Percentiles rank a stretch among this genome's conserved stretches.
Evolutionary conservation across 2,888 invertebrate genomes (phyloP).

Genomic region (Plebejus melissa): DNA sequence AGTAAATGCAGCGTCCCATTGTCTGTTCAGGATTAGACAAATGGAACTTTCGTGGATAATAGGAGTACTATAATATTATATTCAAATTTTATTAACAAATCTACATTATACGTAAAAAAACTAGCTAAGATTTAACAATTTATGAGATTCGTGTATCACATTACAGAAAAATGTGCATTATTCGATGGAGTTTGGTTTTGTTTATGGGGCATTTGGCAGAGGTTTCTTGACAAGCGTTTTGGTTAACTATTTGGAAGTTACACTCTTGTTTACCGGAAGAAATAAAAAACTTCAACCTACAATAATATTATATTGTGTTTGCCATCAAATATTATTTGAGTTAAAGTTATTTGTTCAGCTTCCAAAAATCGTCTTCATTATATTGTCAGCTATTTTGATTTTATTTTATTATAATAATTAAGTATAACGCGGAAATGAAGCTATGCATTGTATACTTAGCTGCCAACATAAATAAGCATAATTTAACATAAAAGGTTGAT

Average conservation of each 20-base stretch:
- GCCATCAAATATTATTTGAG: background rate
- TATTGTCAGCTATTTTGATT: background rate
- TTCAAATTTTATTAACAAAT: conserved; percentile 22
- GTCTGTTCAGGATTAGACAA: background rate
- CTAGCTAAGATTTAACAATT: conserved; percentile 21
- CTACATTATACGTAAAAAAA: conserved; percentile 26
- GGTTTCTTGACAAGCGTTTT: conserved; percentile 6
- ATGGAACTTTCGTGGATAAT: background rate
- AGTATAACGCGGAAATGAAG: background rate
- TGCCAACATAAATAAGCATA: background rate
- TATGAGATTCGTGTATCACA: conserved; percentile 26
- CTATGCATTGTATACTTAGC: background rate
- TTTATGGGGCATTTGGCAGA: conserved; percentile 20
- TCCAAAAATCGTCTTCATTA: background rate
- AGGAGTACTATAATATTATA: conserved; percentile 8
- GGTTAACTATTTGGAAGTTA: conserved; percentile 1
- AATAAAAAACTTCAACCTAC: background rate
- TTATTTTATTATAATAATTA: background rate
- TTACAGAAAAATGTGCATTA: background rate
- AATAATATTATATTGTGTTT: background rate
- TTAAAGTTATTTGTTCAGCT: background rate
- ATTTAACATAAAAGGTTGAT: background rate
- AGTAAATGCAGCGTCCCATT: conserved; percentile 14
- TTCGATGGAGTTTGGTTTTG: background rate
- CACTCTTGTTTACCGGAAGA: background rate